Percentiles rank a stretch among this genome's conserved stretches.
Conservation (phyloP, 92 coral and sea anemone genomes). For the Siderastrea siderea region DNA sequence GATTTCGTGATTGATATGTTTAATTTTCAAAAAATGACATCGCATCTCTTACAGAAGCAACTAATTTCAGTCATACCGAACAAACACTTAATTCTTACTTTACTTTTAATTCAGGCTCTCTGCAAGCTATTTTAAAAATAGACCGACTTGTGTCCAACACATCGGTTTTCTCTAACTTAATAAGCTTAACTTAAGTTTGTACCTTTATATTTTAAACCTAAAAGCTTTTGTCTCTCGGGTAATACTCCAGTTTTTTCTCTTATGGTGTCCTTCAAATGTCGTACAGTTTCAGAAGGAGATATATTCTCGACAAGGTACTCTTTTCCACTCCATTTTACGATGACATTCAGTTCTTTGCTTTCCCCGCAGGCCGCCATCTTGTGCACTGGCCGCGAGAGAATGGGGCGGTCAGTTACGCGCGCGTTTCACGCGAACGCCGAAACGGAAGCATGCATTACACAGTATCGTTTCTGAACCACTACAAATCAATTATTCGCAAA, state of each 20-base stretch:
- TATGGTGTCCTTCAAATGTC: slow-evolving; percentile 79
- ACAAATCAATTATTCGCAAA: not conserved
- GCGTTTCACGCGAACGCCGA: slow-evolving; percentile 2
- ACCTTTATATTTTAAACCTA: slow-evolving; percentile 96
- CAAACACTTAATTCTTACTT: not conserved
- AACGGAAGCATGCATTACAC: not conserved
- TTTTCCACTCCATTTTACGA: slow-evolving; percentile 97
- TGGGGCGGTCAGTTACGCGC: slow-evolving; percentile 23
- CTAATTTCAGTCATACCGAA: too few relatives aligned
- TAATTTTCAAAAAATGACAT: too few relatives aligned
- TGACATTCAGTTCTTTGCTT: slow-evolving; percentile 31
- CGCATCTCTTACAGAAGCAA: too few relatives aligned
- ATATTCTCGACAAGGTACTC: slow-evolving; percentile 85
- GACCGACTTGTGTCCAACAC: too few relatives aligned
- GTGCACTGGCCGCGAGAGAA: slow-evolving; percentile 16
- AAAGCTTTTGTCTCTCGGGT: slow-evolving; percentile 91
- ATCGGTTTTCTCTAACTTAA: too few relatives aligned
- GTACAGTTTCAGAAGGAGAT: slow-evolving; percentile 74
- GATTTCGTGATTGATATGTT: too few relatives aligned
- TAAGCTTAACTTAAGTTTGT: not conserved
- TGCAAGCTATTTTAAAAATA: not conserved
- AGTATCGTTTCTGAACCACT: not conserved
- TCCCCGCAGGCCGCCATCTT: slow-evolving; percentile 68
- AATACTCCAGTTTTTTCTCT: slow-evolving; percentile 93
- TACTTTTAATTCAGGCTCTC: not conserved